These are phyloP conservation scores for Gyrodactylus bullatarudis DNA, from an alignment of 1,140 invertebrate species.

Conservation along the genomic window DNA sequence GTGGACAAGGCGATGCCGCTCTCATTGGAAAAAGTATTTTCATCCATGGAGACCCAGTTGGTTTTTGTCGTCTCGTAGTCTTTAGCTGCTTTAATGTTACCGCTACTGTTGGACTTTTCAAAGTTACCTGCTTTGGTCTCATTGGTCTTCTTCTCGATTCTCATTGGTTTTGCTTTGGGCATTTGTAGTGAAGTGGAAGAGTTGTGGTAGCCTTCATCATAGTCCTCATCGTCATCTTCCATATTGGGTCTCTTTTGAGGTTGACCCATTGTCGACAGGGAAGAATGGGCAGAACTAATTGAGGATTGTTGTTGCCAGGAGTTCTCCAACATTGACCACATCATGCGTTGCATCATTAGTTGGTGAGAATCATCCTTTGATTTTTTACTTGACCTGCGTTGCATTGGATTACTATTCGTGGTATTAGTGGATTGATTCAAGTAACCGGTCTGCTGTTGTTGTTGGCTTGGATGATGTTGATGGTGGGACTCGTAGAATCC, in stretches of 20 bases:
- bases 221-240: too few species aligned
- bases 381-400: neutral
- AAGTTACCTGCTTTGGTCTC: neutral
- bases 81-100: neutral
- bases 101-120: neutral
- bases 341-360: neutral
- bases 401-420: neutral
- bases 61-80: neutral
- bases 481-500: neutral
- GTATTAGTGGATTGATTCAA: too few species aligned
- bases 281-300: too few species aligned
- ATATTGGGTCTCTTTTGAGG: too few species aligned
- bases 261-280: too few species aligned
- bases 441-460: too few species aligned
- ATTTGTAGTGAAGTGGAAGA: too few species aligned
- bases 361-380: neutral
- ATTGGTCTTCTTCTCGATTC: neutral
- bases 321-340: neutral
- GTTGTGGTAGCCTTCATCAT: too few species aligned
- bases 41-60: neutral
- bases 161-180: too few species aligned
- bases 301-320: too few species aligned
- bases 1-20: neutral
- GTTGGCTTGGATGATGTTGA: too few species aligned
- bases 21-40: too few species aligned